Percentiles rank a stretch among this genome's conserved stretches.
phyloP scores from a whole-genome alignment of 2,113 vertebrate genomes.

The Poecile atricapillus region DNA sequence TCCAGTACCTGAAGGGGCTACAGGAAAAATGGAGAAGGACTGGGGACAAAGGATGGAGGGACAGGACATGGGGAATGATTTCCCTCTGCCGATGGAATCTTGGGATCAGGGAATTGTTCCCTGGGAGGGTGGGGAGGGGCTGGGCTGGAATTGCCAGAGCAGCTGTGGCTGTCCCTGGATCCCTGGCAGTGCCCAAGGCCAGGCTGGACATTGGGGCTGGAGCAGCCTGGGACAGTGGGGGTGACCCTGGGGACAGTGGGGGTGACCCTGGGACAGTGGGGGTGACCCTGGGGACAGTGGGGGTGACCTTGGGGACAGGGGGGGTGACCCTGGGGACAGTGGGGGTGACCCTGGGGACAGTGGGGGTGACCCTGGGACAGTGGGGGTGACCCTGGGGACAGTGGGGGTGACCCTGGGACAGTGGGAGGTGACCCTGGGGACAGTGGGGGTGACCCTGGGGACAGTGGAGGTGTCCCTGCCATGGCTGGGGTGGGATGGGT shows the following conservation, averaged over 20 bases:
- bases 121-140: not conserved
- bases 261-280: too few species aligned
- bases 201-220: not conserved
- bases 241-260: too few species aligned
- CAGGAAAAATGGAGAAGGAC: not conserved
- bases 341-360: not conserved
- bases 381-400: too few species aligned
- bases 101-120: not conserved
- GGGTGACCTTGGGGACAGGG: too few species aligned
- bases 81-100: not conserved
- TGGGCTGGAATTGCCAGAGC: not conserved
- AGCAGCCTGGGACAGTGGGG: too few species aligned
- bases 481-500: rapidly evolving
- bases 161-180: not conserved
- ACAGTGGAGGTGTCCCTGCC: not conserved
- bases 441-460: too few species aligned
- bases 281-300: not conserved
- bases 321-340: too few species aligned
- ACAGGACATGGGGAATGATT: not conserved
- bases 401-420: too few species aligned
- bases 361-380: not conserved
- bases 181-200: not conserved
- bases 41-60: rapidly evolving
- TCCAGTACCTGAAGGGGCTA: not conserved
- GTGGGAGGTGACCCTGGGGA: not conserved